Conservation (phyloP, 2,113 vertebrate genomes). For the Chauna torquata region DNA sequence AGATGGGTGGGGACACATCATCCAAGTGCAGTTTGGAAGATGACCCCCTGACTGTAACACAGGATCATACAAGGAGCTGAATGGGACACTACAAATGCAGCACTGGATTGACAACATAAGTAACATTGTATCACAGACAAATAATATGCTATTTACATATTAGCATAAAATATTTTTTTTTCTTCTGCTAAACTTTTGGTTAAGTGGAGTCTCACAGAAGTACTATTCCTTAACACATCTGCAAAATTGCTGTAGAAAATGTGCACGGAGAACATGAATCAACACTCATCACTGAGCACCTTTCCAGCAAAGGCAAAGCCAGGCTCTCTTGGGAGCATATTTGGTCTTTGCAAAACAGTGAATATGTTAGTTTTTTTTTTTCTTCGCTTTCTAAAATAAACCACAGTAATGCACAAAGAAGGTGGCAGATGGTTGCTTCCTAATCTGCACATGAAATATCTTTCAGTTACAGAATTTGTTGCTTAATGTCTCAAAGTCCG, state of each 20-base stretch:
- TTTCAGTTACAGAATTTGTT: conserved; percentile 53
- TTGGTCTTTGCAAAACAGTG: background rate
- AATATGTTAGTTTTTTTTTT: background rate
- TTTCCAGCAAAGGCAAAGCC: background rate
- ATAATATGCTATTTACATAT: background rate
- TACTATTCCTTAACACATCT: background rate
- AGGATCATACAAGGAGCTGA: background rate
- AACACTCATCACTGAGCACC: background rate
- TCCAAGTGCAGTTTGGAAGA: background rate
- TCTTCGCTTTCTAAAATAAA: conserved; percentile 17
- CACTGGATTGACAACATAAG: background rate
- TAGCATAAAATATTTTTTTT: background rate
- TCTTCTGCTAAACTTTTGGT: background rate
- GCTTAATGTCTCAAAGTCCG: conserved; percentile 51
- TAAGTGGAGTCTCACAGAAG: background rate
- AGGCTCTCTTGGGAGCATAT: background rate
- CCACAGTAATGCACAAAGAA: background rate
- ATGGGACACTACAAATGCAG: fast-evolving
- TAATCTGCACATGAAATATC: conserved; percentile 60
- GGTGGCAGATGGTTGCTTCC: conserved; percentile 54
- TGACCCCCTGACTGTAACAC: background rate
- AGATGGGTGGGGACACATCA: background rate
- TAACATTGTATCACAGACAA: background rate
- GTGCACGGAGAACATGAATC: background rate
- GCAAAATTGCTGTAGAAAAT: background rate